Evolutionary conservation across 2,113 vertebrate species (phyloP).

Genomic region (Nannospalax galili): DNA sequence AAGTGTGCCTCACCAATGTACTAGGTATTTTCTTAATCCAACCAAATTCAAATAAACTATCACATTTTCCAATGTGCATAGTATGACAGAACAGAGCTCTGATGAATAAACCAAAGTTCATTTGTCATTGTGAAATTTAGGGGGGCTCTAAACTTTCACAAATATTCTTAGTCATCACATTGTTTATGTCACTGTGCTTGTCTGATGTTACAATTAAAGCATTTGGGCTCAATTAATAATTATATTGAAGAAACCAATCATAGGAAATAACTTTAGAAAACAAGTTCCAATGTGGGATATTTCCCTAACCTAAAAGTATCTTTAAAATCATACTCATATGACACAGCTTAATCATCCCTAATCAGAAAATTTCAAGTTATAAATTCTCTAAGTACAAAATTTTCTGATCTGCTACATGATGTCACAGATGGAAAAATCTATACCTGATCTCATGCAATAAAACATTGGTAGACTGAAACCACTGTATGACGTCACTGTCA

Average conservation of each 20-base stretch:
- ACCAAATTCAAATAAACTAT: background rate
- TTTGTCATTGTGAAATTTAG: background rate
- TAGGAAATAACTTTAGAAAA: background rate
- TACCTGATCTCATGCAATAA: background rate
- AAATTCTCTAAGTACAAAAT: background rate
- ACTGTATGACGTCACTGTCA: too few species aligned
- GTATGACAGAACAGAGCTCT: background rate
- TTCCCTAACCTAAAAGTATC: constrained; percentile 17
- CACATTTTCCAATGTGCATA: background rate
- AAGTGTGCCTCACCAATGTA: background rate
- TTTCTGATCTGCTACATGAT: background rate
- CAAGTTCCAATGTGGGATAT: background rate
- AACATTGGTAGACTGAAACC: background rate
- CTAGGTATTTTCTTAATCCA: background rate
- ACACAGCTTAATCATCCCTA: background rate
- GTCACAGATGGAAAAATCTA: background rate
- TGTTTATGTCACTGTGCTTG: background rate
- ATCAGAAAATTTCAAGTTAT: background rate
- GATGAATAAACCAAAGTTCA: background rate
- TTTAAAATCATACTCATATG: background rate
- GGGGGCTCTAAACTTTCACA: background rate
- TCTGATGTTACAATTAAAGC: background rate
- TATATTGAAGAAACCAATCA: background rate
- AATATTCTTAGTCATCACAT: background rate
- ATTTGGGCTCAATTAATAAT: background rate